Base-by-base conservation (phyloP, 2,113 vertebrate genomes). In the Leptocoma aspasia region DNA sequence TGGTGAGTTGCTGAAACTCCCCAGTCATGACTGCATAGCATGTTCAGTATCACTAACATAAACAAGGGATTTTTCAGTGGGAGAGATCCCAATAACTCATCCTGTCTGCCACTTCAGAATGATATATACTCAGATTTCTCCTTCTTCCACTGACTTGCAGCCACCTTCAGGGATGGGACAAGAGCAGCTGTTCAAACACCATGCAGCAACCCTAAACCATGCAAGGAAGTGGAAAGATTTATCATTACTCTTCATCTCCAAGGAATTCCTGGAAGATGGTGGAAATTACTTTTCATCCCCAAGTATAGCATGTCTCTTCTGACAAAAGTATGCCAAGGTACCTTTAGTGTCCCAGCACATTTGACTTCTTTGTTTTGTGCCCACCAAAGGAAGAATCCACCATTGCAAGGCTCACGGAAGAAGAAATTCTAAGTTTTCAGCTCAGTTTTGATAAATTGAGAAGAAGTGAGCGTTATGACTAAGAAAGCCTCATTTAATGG, bases 171-270 rank as follows among this genome's bases (percentile, higher is more conserved):
- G 76, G 85, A 66, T 92, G 56, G 82, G 59, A 83, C 80, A 70
- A 93, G 28, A 64, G 11, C 95, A 96, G 88, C 94, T 96, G 95
- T 96, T 92, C 81, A 96, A 96, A 96, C 93, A 96, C 66, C 23
- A 13, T 35, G 47, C 6, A 93, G 94, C 94, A 96, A 96, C 82
- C 57, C 64, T 92, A 94, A 95, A 93, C 88, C 79, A 28, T 42
- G 49, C 41, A 75, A 81, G 64, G 71, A 93, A 93, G 33, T 23
- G 7, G 24, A 77, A 73, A 89, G 33, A 91, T 90, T 92, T 96
- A 88, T 92, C 50, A 81, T 75, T 75, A 33, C 27, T 66, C 44
- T 86, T 53, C 52, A 56, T 70, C 82, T 83, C 49, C 49, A 88
- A 81, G 64, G 72, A 88, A 78, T 94, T 86, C 72, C 90, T 44